Evolutionary conservation across 2,888 invertebrate genomes (phyloP), one percentile per base, ranked within the genome.

Genomic region (Monoplex corrugatus): DNA sequence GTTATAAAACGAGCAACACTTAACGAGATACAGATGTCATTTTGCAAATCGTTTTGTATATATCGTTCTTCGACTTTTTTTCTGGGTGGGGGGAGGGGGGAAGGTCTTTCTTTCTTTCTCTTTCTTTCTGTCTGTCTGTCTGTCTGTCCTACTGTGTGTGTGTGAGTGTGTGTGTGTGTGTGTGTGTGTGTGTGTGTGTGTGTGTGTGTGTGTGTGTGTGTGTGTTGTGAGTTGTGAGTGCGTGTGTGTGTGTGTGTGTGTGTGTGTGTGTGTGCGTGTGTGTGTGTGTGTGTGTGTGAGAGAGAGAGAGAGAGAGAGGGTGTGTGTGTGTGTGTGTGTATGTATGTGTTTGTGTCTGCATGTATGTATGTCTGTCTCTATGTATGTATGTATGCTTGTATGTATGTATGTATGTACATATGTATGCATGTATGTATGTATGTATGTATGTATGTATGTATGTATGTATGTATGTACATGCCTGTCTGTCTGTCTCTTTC

Each of bases 391-490:
- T 63, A 8, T 63, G 63, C 28, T 16, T 63, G 63, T 63, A 23
- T 63, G 8, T 23, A 23, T 63, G 13, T 63, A 3, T 63, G 23
- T 63, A 3, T 63, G 63, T 63, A 78, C n/a, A 5, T 78, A 6
- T 13, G 10, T 38, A 2, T 35, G 10, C 5, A 35, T 38, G 19
- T 19, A 8, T 38, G 35, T 78, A 5, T 78, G 35, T 78, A 3
- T 78, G 35, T 78, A 19, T 32, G 75, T 78, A 19, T 35, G 23
- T 78, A 10, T 23, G 35, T 78, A 5, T 35, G 35, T 35, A 35
- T 78, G 75, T 78, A 35, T 78, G 75, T 78, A 16, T 78, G 75
- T 78, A 35, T 78, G 75, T 78, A 35, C 35, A 35, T 78, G 75
- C 35, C 23, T 78, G 75, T 78, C 35, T 78, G 75, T 78, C 35